Percentiles rank a stretch among this genome's conserved stretches.
These are phyloP conservation scores for Barnardius zonarius DNA, from an alignment of 2,113 vertebrate genomes.

Conservation along the genomic window DNA sequence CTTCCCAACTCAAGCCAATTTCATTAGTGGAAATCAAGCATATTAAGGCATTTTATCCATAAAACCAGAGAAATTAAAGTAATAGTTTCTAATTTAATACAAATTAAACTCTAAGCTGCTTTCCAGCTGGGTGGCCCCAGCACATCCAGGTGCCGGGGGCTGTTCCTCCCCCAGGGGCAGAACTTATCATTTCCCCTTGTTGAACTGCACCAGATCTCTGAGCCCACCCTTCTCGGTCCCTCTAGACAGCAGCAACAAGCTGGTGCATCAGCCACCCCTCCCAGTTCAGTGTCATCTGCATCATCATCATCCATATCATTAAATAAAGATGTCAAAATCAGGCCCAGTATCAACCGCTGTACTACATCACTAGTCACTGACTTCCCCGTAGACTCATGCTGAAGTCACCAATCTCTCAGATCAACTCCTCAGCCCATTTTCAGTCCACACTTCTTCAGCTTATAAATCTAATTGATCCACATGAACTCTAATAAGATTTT, in stretches of 20 bases:
- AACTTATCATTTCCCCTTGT: neutral
- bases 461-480: neutral
- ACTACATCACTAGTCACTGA: neutral
- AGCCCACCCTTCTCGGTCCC: neutral
- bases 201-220: neutral
- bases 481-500: neutral
- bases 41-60: neutral
- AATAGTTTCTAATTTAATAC: neutral
- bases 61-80: neutral
- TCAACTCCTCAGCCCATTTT: neutral
- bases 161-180: neutral
- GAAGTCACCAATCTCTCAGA: neutral
- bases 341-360: neutral
- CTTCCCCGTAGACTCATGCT: neutral
- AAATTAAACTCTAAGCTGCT: neutral
- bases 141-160: neutral
- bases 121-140: neutral
- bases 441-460: neutral
- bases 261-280: neutral
- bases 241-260: neutral
- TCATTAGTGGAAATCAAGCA: neutral
- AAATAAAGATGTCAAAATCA: neutral
- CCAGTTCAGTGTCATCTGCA: neutral
- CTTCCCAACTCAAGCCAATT: neutral
- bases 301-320: neutral